Evolutionary conservation across 1,140 invertebrate species (phyloP).

Genomic region (Zaprionus inermis): DNA sequence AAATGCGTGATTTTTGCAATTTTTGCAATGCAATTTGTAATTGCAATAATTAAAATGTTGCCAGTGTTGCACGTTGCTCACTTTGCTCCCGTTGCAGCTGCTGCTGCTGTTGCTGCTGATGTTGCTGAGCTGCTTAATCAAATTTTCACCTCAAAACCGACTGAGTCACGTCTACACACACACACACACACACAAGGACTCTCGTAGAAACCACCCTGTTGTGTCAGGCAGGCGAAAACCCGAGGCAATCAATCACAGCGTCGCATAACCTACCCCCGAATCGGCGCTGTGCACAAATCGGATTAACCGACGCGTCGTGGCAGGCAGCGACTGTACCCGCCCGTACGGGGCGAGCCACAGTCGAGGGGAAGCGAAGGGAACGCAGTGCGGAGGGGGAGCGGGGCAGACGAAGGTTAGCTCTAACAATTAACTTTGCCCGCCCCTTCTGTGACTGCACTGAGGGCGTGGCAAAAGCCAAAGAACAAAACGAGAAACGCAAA

Average conservation of each 20-base stretch:
- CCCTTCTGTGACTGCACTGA: slow-evolving; percentile 43
- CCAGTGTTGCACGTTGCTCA: not conserved
- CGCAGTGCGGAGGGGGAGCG: slow-evolving; percentile 20
- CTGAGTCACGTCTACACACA: slow-evolving; percentile 38
- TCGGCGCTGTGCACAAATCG: slow-evolving; percentile 67
- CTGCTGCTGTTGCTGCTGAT: slow-evolving; percentile 8
- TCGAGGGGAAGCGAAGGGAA: too few species aligned
- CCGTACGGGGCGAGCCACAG: not conserved
- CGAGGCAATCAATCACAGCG: slow-evolving; percentile 77
- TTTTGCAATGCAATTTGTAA: slow-evolving; percentile 80
- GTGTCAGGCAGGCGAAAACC: not conserved
- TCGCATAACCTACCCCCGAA: slow-evolving; percentile 72
- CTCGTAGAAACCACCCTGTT: not conserved
- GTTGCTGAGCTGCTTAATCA: slow-evolving; percentile 57
- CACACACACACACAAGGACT: not conserved
- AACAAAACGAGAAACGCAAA: slow-evolving; percentile 41
- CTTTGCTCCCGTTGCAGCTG: not conserved
- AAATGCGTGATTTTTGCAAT: slow-evolving; percentile 82
- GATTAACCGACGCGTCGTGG: slow-evolving; percentile 58
- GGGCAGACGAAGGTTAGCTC: slow-evolving; percentile 44
- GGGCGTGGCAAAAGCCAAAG: slow-evolving; percentile 41
- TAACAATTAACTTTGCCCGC: slow-evolving; percentile 69
- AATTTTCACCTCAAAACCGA: slow-evolving; percentile 69
- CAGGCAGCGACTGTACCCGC: slow-evolving; percentile 6
- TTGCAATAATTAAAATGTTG: slow-evolving; percentile 80